Percentiles rank a stretch among this genome's conserved stretches.
Evolutionary conservation across 2,113 vertebrate genomes (phyloP).

Genomic region (Anolis sagrei): DNA sequence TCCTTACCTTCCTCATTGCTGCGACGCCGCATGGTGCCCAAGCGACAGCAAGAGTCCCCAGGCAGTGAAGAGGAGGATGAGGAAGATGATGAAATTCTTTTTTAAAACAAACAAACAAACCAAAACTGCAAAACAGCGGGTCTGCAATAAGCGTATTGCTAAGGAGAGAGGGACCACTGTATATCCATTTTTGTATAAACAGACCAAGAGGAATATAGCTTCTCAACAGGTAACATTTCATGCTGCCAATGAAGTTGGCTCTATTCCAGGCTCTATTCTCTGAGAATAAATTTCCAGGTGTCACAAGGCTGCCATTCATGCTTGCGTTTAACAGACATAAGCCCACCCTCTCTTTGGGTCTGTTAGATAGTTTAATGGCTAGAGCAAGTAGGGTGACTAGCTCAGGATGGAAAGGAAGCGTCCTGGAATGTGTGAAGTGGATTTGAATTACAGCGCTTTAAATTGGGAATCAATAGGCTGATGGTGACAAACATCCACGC

Average conservation of each 20-base stretch:
- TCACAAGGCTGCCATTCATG: background rate
- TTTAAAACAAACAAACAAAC: no score
- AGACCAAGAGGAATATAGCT: background rate
- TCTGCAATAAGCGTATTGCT: no score
- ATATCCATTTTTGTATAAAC: background rate
- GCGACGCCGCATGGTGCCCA: no score
- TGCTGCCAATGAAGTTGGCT: background rate
- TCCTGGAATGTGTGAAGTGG: background rate
- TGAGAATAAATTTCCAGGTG: background rate
- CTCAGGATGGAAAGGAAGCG: background rate
- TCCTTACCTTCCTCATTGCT: no score
- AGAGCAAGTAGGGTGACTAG: background rate
- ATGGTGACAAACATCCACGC: constrained; percentile 71
- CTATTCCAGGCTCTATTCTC: background rate
- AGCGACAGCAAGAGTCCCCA: no score
- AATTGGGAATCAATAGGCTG: background rate
- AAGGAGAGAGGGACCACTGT: no score
- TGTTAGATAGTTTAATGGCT: background rate
- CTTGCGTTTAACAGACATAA: background rate
- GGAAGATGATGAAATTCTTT: no score
- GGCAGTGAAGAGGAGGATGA: no score
- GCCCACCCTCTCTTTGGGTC: background rate
- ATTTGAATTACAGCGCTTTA: background rate
- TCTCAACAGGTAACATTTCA: background rate
- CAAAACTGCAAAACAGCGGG: no score